phyloP scores from a whole-genome alignment of 2,888 invertebrate species.

The Megastigmus dorsalis region DNA sequence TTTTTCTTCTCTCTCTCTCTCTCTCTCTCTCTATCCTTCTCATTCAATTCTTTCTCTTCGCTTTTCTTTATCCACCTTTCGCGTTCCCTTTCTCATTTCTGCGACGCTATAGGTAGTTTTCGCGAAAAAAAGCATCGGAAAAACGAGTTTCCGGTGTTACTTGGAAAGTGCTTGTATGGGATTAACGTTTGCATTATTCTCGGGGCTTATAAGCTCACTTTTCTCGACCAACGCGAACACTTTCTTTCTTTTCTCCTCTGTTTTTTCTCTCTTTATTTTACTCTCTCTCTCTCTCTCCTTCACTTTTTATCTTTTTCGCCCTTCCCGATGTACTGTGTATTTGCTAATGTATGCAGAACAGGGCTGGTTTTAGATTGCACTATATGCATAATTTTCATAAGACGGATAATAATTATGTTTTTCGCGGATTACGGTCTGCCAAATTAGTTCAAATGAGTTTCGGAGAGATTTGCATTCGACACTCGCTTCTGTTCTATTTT shows the following conservation, averaged over 20 bases:
- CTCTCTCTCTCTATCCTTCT: not conserved
- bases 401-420: conserved; percentile 20
- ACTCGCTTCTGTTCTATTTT: not conserved
- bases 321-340: not conserved
- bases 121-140: not conserved
- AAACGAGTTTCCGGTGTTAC: conserved; percentile 48
- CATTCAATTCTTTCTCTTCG: too few species aligned
- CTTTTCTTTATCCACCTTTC: conserved; percentile 26
- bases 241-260: not conserved
- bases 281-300: not conserved
- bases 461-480: not conserved
- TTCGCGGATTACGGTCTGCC: conserved; percentile 1
- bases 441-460: not conserved
- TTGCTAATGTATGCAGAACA: conserved; percentile 26
- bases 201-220: conserved; percentile 48
- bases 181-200: conserved; percentile 55
- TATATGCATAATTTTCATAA: conserved; percentile 24
- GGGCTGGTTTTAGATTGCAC: not conserved
- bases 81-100: conserved; percentile 40
- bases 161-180: conserved; percentile 49
- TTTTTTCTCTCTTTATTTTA: not conserved
- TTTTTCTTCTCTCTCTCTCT: not conserved
- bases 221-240: conserved; percentile 34
- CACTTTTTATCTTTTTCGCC: not conserved
- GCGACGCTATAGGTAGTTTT: conserved; percentile 14